These are phyloP conservation scores for Nephrotoma flavescens DNA, from an alignment of 2,888 invertebrate genomes.

Conservation along the genomic window DNA sequence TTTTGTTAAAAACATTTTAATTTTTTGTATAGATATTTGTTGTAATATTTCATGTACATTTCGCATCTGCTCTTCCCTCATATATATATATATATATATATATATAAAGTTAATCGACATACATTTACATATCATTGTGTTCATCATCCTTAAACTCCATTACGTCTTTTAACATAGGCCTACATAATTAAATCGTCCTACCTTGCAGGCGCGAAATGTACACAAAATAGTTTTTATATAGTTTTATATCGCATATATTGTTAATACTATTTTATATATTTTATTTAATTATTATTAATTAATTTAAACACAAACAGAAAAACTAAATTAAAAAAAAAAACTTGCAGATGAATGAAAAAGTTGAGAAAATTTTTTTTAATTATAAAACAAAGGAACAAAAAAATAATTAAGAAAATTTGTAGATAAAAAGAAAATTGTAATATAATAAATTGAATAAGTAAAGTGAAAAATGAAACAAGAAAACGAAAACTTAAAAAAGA, in stretches of 20 bases:
- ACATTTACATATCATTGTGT: background rate
- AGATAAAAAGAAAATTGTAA: background rate
- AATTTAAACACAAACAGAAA: background rate
- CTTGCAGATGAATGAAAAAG: background rate
- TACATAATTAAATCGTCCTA: background rate
- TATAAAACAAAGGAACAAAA: background rate
- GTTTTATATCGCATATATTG: background rate
- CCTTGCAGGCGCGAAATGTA: background rate
- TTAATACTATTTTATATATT: background rate
- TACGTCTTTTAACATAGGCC: no score
- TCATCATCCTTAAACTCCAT: background rate
- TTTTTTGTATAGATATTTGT: background rate
- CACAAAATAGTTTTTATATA: background rate
- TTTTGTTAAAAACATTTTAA: background rate
- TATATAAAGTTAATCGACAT: background rate
- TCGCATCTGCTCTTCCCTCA: background rate
- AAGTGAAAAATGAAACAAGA: background rate
- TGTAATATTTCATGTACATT: background rate
- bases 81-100: no score
- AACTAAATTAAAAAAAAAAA: background rate
- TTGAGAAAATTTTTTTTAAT: background rate
- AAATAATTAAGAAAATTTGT: background rate
- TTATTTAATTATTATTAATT: background rate
- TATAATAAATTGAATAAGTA: background rate
- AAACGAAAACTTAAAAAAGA: background rate